Evolutionary conservation across 2,888 invertebrate genomes (phyloP), one percentile per base, ranked within the genome.

Genomic region (Syrista parreyssii): DNA sequence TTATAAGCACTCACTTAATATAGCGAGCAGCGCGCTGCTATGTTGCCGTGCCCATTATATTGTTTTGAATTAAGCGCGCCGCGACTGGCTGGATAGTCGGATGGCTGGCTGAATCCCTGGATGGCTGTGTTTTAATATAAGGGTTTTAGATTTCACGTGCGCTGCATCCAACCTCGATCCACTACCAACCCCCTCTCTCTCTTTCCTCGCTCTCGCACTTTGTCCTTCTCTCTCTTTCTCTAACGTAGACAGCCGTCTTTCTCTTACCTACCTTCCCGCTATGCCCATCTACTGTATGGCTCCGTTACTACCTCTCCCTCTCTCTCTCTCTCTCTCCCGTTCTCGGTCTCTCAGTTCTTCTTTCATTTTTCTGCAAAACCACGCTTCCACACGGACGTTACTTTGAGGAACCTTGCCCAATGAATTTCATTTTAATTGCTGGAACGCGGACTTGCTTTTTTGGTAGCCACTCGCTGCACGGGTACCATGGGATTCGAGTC

Each of bases 371-470:
- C 79, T 83, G 85, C 83, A 81, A 84, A 87, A 84, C 84, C 84
- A 84, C 87, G 84, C 86, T 86, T 84, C 87, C 85, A 86, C 88
- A 86, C 85, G 83, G 83, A 86, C 85, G 87, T 88, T 87, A 88
- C 87, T 88, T 88, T 85, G 83, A 84, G 85, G 82, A 85, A 86
- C 82, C 84, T 83, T 85, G 83, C 83, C 81, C 84, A 86, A 88
- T 87, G 87, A 84, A 83, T 86, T 85, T 86, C 86, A 86, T 88
- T 88, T 88, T 89, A 89, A 89, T 89, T 89, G 88, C 86, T 85
- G 85, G 83, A 78, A 83, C 73, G 73, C 23, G 69, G 9, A n/a
- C 15, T 15, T 69, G n/a, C n/a, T 69, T 69, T 32, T 69, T 69
- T 0, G n/a, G 11, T 69, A 15, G 32, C 69, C 12, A 30, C 32